A percentile compares a stretch with the other conserved stretches of the same genome.
Evolutionary conservation across 2,888 invertebrate genomes (phyloP).

Genomic region (Oxycera nigricornis): DNA sequence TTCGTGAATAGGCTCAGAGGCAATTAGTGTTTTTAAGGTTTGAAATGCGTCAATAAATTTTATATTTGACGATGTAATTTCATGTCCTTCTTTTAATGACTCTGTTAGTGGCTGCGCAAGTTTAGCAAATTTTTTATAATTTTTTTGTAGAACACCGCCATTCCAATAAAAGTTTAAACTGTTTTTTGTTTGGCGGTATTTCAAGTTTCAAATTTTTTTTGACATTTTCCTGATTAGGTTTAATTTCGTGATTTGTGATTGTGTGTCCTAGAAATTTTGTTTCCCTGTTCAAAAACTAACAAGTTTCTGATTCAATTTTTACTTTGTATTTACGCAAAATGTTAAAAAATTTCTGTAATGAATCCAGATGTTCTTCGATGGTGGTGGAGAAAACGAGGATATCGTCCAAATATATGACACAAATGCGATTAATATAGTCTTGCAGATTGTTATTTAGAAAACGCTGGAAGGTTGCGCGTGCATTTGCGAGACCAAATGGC

Average conservation of each 20-base stretch:
- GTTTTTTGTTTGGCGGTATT: slow-evolving; percentile 43
- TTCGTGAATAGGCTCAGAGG: not conserved
- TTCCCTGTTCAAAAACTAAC: slow-evolving; percentile 29
- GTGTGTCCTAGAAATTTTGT: no score
- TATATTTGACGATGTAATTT: no score
- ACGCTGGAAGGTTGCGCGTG: slow-evolving; percentile 42
- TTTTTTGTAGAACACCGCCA: slow-evolving; percentile 43
- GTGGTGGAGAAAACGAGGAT: no score
- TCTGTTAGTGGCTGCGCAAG: slow-evolving; percentile 42
- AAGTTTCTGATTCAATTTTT: slow-evolving; percentile 6
- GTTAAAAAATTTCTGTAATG: no score
- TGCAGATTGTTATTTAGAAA: slow-evolving; percentile 40
- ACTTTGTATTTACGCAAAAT: not conserved
- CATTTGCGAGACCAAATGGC: slow-evolving; percentile 42
- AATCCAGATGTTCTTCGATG: no score
- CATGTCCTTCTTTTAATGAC: not conserved
- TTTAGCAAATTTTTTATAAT: slow-evolving; percentile 41
- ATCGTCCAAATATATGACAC: no score
- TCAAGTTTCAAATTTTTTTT: slow-evolving; percentile 8
- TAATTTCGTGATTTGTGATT: slow-evolving; percentile 28
- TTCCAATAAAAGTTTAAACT: slow-evolving; percentile 45
- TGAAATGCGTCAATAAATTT: not conserved
- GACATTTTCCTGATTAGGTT: slow-evolving; percentile 33
- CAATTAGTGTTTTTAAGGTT: not conserved
- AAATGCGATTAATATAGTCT: no score